Conservation (phyloP, 2,888 invertebrate genomes). For the Anthophora plumipes region DNA sequence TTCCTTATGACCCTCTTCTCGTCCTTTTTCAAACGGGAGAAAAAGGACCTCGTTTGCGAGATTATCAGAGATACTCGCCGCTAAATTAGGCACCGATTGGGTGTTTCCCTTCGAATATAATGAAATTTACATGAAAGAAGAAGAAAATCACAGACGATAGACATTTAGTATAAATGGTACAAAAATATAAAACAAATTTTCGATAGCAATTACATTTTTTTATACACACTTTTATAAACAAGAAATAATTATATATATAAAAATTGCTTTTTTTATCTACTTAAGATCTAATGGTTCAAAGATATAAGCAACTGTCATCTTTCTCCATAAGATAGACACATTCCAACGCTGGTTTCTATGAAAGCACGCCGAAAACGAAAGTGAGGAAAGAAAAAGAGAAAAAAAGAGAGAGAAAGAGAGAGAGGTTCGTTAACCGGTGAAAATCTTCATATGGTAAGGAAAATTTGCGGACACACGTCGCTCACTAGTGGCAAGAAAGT, state of each 20-base stretch:
- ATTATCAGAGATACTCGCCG: slow-evolving; percentile 28
- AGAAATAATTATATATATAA: too few species aligned
- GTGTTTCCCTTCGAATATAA: background rate
- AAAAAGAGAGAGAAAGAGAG: too few species aligned
- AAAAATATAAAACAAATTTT: too few species aligned
- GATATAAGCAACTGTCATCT: too few species aligned
- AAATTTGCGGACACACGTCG: slow-evolving; percentile 25
- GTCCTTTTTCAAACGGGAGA: slow-evolving; percentile 39
- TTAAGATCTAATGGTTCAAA: too few species aligned
- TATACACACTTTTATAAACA: too few species aligned
- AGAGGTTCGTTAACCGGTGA: slow-evolving; percentile 8
- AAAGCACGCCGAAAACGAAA: background rate
- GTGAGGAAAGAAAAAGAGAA: background rate
- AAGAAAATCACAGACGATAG: background rate
- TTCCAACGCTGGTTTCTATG: too few species aligned
- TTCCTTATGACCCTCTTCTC: slow-evolving; percentile 44
- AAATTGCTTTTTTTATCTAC: too few species aligned
- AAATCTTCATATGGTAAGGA: background rate
- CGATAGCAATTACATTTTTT: too few species aligned
- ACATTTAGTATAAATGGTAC: background rate
- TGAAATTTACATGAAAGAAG: background rate
- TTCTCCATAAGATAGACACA: too few species aligned
- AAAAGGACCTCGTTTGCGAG: slow-evolving; percentile 53
- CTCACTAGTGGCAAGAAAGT: background rate
- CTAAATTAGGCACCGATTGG: slow-evolving; percentile 32